A percentile compares a stretch with the other conserved stretches of the same genome.
Conservation (phyloP, 2,113 vertebrate species). For the Macaca nemestrina region DNA sequence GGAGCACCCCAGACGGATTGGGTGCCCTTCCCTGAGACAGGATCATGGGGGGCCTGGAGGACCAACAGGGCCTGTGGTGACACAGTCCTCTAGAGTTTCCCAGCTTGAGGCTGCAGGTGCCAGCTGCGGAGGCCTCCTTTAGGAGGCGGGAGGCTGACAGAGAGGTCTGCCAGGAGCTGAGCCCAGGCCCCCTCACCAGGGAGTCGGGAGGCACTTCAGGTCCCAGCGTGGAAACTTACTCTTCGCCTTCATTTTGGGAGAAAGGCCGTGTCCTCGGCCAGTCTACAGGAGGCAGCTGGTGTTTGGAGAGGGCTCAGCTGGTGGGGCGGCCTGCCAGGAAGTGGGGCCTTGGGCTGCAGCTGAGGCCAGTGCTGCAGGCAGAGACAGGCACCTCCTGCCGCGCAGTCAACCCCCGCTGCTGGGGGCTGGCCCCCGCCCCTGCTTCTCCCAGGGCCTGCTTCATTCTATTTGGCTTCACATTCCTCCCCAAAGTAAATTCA, state of each 20-base stretch:
- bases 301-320: background rate
- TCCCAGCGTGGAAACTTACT: background rate
- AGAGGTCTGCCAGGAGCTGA: background rate
- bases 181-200: background rate
- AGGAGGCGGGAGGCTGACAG: background rate
- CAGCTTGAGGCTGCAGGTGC: too few species aligned
- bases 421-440: background rate
- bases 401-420: fast-evolving
- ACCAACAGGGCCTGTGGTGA: background rate
- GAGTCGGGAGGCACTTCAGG: background rate
- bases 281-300: background rate
- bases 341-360: background rate
- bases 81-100: background rate
- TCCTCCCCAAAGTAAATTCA: background rate
- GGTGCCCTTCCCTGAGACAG: background rate
- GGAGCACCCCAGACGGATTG: background rate
- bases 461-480: fast-evolving
- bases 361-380: background rate
- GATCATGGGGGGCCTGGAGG: background rate
- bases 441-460: background rate
- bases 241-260: background rate
- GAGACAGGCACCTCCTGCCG: background rate
- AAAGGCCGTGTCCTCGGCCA: background rate
- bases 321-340: background rate
- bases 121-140: background rate